phyloP scores from a whole-genome alignment of 2,113 vertebrate genomes.

The Nanorana parkeri region DNA sequence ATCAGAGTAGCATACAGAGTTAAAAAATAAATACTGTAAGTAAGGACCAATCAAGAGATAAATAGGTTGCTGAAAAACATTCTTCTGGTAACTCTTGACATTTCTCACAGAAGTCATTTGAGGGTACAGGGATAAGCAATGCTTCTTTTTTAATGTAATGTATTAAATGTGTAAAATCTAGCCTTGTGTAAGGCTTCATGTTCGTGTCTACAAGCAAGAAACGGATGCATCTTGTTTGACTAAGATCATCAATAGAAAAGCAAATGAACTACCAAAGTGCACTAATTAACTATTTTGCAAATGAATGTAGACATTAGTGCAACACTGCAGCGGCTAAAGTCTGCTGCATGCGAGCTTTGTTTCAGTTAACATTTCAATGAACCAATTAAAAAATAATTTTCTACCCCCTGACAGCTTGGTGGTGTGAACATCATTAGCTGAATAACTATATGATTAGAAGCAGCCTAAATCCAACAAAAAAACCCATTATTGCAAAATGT shows the following conservation, averaged over 20 bases:
- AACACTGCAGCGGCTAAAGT: constrained; percentile 87
- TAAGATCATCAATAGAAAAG: constrained; percentile 88
- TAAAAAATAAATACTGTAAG: too few species aligned
- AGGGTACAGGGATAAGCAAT: neutral
- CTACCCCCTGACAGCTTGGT: constrained; percentile 87
- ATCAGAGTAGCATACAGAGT: too few species aligned
- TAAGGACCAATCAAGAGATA: too few species aligned
- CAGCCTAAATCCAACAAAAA: constrained; percentile 8
- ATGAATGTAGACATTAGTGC: constrained; percentile 91
- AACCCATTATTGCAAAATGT: too few species aligned
- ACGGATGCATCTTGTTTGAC: constrained; percentile 82
- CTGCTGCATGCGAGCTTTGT: constrained; percentile 85
- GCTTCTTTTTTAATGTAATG: neutral
- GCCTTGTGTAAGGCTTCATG: constrained; percentile 36
- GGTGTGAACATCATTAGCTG: constrained; percentile 81
- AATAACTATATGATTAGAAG: constrained; percentile 75
- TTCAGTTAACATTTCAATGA: constrained; percentile 96
- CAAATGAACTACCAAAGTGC: constrained; percentile 87
- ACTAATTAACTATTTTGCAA: constrained; percentile 93
- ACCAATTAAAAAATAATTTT: constrained; percentile 89
- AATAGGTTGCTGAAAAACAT: too few species aligned
- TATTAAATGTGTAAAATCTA: constrained; percentile 58
- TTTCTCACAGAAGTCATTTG: neutral
- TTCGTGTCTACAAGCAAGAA: constrained; percentile 68
- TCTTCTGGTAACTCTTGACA: neutral